Evolutionary conservation across 2,888 invertebrate species (phyloP).

Genomic region (Omphaloscelis lunosa): DNA sequence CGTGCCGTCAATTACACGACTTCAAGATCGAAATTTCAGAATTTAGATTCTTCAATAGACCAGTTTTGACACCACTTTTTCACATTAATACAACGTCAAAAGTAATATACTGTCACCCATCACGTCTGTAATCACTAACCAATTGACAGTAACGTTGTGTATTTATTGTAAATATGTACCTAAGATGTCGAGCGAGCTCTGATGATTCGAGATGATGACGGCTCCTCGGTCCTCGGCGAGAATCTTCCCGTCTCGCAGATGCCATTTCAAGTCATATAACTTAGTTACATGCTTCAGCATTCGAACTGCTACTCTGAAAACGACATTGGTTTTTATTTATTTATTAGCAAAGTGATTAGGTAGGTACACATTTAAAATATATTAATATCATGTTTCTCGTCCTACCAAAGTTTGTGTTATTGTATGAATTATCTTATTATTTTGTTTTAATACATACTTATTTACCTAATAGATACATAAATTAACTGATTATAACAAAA

Average conservation of each 20-base stretch:
- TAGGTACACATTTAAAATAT: not conserved
- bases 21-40: not conserved
- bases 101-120: not conserved
- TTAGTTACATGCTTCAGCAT: slow-evolving; percentile 82
- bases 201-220: slow-evolving; percentile 93
- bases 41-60: not conserved
- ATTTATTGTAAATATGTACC: slow-evolving; percentile 81
- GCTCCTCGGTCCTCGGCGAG: slow-evolving; percentile 89
- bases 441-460: not conserved
- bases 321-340: not conserved
- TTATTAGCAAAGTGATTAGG: not conserved
- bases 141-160: not conserved
- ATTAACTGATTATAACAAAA: not conserved
- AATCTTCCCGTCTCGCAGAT: slow-evolving; percentile 86
- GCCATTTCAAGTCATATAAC: slow-evolving; percentile 88
- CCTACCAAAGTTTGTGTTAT: not conserved
- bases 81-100: not conserved
- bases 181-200: slow-evolving; percentile 92
- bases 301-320: slow-evolving; percentile 73
- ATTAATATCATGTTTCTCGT: not conserved
- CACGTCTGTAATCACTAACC: not conserved
- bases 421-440: not conserved
- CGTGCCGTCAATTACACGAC: no score
- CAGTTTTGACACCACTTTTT: not conserved
- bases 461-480: not conserved